These are phyloP conservation scores for Camponotus vicinus DNA, from an alignment of 1,140 invertebrate species.

Conservation along the genomic window DNA sequence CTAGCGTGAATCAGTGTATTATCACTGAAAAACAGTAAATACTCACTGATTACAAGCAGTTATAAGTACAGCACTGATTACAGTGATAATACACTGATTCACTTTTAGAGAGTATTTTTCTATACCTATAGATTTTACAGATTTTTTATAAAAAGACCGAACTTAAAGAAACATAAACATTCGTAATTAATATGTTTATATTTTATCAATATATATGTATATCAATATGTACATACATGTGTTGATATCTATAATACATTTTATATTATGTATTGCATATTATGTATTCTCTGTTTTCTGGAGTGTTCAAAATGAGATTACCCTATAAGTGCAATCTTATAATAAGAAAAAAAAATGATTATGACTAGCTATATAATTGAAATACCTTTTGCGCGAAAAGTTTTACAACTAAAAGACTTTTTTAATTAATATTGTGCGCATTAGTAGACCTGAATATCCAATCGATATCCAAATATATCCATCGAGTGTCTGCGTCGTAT, in stretches of 20 bases:
- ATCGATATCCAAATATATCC: slow-evolving; percentile 60
- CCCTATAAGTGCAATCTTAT: background rate
- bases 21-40: no score
- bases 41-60: no score
- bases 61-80: no score
- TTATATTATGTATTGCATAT: background rate
- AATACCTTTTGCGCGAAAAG: background rate
- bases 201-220: background rate
- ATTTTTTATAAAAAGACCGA: no score
- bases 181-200: background rate
- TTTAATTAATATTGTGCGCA: slow-evolving; percentile 7
- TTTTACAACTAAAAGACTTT: background rate
- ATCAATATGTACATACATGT: background rate
- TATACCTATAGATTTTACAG: no score
- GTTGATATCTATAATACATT: background rate
- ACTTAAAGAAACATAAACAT: no score
- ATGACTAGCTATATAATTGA: background rate
- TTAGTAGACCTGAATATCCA: background rate
- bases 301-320: background rate
- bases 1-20: no score
- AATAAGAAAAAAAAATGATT: background rate
- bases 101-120: background rate
- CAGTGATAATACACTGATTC: no score
- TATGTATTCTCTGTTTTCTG: background rate
- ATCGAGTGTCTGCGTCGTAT: background rate